phyloP scores from a whole-genome alignment of 2,797 vertebrate genomes.

The Tokudaia tokunoshimensis region DNA sequence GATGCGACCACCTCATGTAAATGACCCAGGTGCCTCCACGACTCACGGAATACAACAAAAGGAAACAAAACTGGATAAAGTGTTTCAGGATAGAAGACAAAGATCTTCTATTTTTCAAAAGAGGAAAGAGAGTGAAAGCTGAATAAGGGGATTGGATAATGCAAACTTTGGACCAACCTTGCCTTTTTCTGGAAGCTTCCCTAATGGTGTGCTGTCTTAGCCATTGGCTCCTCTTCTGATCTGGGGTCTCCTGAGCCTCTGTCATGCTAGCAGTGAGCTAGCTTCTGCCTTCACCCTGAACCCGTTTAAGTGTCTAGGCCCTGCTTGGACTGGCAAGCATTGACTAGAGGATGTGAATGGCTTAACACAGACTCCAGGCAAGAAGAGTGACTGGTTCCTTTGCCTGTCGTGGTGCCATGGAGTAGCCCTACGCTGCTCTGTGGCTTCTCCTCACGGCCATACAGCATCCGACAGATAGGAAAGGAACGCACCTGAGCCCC shows the following conservation, averaged over 20 bases:
- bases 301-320: too few relatives aligned
- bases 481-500: conserved; percentile 80
- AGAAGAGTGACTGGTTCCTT: background rate
- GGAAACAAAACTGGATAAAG: too few relatives aligned
- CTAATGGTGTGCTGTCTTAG: background rate
- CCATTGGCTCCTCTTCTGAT: background rate
- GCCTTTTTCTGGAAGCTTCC: background rate
- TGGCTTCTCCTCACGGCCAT: background rate
- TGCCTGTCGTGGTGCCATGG: background rate
- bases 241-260: background rate
- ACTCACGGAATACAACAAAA: background rate
- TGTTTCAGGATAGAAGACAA: background rate
- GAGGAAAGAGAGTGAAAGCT: background rate
- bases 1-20: background rate
- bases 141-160: rapidly evolving
- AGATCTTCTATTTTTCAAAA: background rate
- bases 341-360: rapidly evolving
- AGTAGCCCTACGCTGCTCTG: rapidly evolving
- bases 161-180: background rate
- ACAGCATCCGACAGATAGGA: background rate
- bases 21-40: background rate
- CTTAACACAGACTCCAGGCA: rapidly evolving
- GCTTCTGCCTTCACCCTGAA: rapidly evolving
- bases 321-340: rapidly evolving
- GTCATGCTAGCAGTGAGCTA: background rate